A percentile compares a stretch with the other conserved stretches of the same genome.
Conservation (phyloP, 2,113 vertebrate species). For the Agapornis roseicollis region DNA sequence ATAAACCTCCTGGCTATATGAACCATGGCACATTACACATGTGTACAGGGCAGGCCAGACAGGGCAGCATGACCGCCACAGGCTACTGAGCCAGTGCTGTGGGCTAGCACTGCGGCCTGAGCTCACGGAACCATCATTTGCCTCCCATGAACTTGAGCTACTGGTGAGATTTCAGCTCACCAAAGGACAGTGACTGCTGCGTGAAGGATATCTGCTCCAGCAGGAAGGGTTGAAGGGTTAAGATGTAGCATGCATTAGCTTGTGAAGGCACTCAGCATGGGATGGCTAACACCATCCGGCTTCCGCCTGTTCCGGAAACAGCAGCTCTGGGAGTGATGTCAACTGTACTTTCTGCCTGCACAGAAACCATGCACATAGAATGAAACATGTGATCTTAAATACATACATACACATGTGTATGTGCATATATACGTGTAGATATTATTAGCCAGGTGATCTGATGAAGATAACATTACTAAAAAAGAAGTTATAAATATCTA, state of each 20-base stretch:
- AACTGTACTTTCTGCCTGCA: background rate
- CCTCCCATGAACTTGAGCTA: background rate
- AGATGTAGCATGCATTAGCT: background rate
- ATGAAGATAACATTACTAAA: background rate
- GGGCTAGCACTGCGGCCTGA: background rate
- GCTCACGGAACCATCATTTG: background rate
- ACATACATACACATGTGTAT: accelerated
- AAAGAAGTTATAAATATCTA: background rate
- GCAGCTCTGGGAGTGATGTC: background rate
- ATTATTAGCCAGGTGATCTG: background rate
- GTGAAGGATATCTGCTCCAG: background rate
- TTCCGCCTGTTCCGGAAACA: background rate
- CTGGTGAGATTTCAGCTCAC: background rate
- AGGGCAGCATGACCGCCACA: background rate
- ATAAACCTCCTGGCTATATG: background rate
- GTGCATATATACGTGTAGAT: background rate
- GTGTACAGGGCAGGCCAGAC: no score
- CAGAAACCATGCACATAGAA: background rate
- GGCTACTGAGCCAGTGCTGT: background rate
- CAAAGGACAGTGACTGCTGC: background rate
- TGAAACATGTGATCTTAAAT: background rate
- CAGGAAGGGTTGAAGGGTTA: background rate
- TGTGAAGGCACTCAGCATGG: background rate
- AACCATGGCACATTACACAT: background rate
- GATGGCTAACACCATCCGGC: background rate